Evolutionary conservation across 1,140 invertebrate species (phyloP).

Genomic region (Aphelinus certus): DNA sequence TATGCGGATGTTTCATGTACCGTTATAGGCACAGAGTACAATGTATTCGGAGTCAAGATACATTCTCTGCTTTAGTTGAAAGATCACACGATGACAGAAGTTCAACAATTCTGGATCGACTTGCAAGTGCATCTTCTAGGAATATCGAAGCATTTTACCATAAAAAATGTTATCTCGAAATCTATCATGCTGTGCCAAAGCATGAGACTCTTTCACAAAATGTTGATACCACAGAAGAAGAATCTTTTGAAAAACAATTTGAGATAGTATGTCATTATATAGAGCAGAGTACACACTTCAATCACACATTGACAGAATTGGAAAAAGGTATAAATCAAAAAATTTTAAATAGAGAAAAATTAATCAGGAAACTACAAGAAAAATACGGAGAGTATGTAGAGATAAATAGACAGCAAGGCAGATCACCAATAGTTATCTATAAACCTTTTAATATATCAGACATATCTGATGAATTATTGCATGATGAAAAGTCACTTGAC

Average conservation of each 20-base stretch:
- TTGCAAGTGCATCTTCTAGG: background rate
- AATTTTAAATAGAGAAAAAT: constrained; percentile 2
- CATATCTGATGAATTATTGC: constrained; percentile 23
- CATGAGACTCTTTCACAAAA: background rate
- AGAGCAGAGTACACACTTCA: constrained; percentile 25
- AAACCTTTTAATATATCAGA: constrained; percentile 14
- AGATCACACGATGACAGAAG: too few relatives aligned
- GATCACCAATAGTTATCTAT: constrained; percentile 23
- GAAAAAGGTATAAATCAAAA: background rate
- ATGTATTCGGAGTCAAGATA: too few relatives aligned
- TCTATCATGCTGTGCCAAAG: background rate
- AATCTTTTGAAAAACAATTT: constrained; percentile 1
- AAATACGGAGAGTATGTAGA: constrained; percentile 30
- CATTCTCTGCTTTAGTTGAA: too few relatives aligned
- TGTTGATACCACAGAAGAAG: background rate
- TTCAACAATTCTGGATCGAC: too few relatives aligned
- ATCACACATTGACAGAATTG: constrained; percentile 28
- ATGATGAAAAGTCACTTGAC: constrained; percentile 5
- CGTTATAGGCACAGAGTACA: too few relatives aligned
- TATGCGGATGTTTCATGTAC: too few relatives aligned
- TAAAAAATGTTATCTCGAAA: background rate
- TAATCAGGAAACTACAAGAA: constrained; percentile 14
- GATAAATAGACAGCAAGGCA: constrained; percentile 20
- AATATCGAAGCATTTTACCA: background rate
- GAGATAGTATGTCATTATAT: constrained; percentile 28